A percentile compares a stretch with the other conserved stretches of the same genome.
Evolutionary conservation across 2,113 vertebrate species (phyloP).

Genomic region (Peromyscus leucopus): DNA sequence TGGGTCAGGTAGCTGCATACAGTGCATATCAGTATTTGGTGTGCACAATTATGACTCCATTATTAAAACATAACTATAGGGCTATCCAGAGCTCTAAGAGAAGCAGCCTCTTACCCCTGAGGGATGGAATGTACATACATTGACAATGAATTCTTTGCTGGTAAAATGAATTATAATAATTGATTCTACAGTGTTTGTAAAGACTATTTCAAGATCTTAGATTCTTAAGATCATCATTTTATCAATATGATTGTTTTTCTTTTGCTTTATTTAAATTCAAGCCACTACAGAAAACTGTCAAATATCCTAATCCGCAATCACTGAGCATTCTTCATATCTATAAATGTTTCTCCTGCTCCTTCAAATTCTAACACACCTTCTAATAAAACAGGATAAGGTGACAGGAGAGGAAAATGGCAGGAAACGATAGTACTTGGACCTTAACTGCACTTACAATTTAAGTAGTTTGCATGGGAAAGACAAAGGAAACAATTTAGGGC

Average conservation of each 20-base stretch:
- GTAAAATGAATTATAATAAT: slow-evolving; percentile 51
- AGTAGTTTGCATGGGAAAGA: slow-evolving; percentile 14
- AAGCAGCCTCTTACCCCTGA: slow-evolving; percentile 42
- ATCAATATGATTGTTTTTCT: slow-evolving; percentile 13
- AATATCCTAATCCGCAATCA: slow-evolving; percentile 1
- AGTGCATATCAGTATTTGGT: background rate
- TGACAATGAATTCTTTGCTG: slow-evolving; percentile 46
- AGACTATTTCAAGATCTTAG: slow-evolving; percentile 25
- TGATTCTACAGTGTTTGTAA: slow-evolving; percentile 47
- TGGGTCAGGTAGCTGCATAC: background rate
- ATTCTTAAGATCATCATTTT: slow-evolving; percentile 31
- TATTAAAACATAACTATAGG: background rate
- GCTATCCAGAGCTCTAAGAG: background rate
- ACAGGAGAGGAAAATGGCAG: background rate
- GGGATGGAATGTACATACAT: slow-evolving; percentile 18
- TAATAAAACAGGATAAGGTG: slow-evolving; percentile 27
- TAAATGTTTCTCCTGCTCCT: background rate
- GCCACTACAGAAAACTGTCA: slow-evolving; percentile 24
- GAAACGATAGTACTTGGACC: slow-evolving; percentile 19
- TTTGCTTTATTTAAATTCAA: slow-evolving; percentile 62
- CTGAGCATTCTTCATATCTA: slow-evolving; percentile 48
- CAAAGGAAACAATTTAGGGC: slow-evolving; percentile 63
- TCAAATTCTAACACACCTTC: slow-evolving; percentile 14
- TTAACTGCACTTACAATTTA: slow-evolving; percentile 43
- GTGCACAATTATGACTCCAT: background rate